Base-by-base conservation (phyloP, 2,797 vertebrate genomes). In the Anabacerthia variegaticeps region DNA sequence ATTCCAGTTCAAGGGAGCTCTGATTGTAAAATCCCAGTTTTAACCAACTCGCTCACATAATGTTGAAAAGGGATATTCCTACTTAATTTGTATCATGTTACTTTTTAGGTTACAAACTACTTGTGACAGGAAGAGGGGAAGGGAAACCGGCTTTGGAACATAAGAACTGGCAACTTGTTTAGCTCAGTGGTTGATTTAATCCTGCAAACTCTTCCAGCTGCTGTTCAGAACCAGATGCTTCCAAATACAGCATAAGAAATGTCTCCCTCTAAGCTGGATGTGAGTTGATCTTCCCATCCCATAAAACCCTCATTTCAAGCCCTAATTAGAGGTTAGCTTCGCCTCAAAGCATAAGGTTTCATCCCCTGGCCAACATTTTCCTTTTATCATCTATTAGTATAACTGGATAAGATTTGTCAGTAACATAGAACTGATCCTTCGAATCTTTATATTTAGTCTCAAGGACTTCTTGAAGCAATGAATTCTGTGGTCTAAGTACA, bases 171-270 rank as follows among this genome's bases (percentile, higher is more conserved):
- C 61, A 93, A 83, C 52, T 80, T 74, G 15, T 89, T 89, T 71
- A 52, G 28, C 55, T 63, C 67, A 62, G 56, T 0, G 9, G 52
- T 76, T 91, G 67, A 91, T 94, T 92, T 93, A 92, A 89, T 91
- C 56, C 72, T 89, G 13, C 10, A 22, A 69, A 32, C 2, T 74
- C 44, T 80, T 89, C 75, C 56, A 89, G 73, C 49, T 80, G 56
- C 24, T 77, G 52, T 61, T 95, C 44, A 89, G 89, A 96, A 85
- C 72, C 94, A 96, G 91, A 88, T 89, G 91, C 62, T 93, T 71
- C 44, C 44, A 88, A 80, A 85, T 11, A 26, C 17, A 59, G 20
- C 24, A 14, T 10, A 77, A 86, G 46, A 90, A 74, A 72, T 5
- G 37, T 73, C 32, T 74, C 56, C 72, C 44, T 63, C 23, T 74